These are phyloP conservation scores for Cololabis saira DNA, from an alignment of 2,113 vertebrate genomes.

Conservation along the genomic window DNA sequence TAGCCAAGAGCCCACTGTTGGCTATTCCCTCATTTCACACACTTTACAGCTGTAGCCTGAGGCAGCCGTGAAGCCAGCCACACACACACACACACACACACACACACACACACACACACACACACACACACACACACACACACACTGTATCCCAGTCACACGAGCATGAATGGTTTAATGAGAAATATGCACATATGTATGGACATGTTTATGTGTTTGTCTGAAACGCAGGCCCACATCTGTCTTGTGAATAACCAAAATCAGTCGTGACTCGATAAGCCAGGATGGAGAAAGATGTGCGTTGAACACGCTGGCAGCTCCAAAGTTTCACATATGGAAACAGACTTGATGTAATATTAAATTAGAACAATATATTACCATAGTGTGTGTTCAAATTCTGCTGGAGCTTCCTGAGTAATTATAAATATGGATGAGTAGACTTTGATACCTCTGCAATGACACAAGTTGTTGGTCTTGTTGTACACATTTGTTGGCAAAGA, in stretches of 20 bases:
- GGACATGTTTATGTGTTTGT: constrained; percentile 27
- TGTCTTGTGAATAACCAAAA: constrained; percentile 49
- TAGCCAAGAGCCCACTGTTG: constrained; percentile 58
- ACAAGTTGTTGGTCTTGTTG: too few species aligned
- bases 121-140: constrained; percentile 32
- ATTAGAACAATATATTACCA: too few species aligned
- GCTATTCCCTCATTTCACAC: constrained; percentile 70
- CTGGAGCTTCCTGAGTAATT: too few species aligned
- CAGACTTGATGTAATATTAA: too few species aligned
- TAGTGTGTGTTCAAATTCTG: too few species aligned
- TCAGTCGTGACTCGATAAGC: constrained; percentile 40
- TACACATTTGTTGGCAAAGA: too few species aligned
- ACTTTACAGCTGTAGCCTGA: constrained; percentile 64
- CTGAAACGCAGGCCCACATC: constrained; percentile 44
- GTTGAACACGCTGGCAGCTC: neutral
- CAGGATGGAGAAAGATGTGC: neutral
- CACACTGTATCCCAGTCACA: constrained; percentile 28
- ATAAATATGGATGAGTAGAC: too few species aligned
- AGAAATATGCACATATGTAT: constrained; percentile 27
- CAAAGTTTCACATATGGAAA: too few species aligned
- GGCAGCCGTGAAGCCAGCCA: constrained; percentile 41
- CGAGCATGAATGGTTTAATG: constrained; percentile 38
- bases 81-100: constrained; percentile 15
- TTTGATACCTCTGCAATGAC: too few species aligned
- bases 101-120: constrained; percentile 28